phyloP scores from a whole-genome alignment of 2,113 vertebrate species.

The Phaethon lepturus region DNA sequence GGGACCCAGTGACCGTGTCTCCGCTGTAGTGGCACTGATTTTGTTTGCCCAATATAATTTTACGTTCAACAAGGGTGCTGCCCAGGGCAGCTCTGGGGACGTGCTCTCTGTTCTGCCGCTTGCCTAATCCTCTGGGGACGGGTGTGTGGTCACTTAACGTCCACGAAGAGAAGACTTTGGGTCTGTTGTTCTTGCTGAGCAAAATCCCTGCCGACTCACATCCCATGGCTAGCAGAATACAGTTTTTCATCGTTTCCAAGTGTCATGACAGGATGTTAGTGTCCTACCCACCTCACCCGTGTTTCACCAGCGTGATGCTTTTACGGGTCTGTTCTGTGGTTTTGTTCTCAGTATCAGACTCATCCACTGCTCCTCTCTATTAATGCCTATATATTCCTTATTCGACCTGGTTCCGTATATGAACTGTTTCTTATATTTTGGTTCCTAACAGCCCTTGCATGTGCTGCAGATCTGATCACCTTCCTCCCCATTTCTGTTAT shows the following conservation, averaged over 20 bases:
- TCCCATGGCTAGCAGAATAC: not conserved
- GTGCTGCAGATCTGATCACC: not conserved
- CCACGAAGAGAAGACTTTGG: not conserved
- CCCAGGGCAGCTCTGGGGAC: not conserved
- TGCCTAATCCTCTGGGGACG: fast-evolving
- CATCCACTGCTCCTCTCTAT: not conserved
- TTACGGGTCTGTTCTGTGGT: not conserved
- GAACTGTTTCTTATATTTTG: not conserved
- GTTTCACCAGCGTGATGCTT: not conserved
- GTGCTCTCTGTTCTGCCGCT: not conserved
- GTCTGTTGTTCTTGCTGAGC: not conserved
- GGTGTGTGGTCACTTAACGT: not conserved
- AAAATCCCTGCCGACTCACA: not conserved
- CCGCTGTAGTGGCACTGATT: not conserved
- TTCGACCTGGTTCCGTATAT: not conserved
- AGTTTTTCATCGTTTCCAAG: not conserved
- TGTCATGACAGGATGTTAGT: not conserved
- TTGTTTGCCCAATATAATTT: not conserved
- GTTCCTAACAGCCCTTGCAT: not conserved
- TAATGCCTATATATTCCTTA: not conserved
- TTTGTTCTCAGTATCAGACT: not conserved
- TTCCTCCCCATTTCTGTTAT: not conserved
- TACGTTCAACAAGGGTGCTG: not conserved
- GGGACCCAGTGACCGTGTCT: fast-evolving
- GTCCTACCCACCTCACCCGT: not conserved